Percentiles rank a stretch among this genome's conserved stretches.
Evolutionary conservation across 2,888 invertebrate species (phyloP).

Genomic region (Drosophila pseudotalamancana): DNA sequence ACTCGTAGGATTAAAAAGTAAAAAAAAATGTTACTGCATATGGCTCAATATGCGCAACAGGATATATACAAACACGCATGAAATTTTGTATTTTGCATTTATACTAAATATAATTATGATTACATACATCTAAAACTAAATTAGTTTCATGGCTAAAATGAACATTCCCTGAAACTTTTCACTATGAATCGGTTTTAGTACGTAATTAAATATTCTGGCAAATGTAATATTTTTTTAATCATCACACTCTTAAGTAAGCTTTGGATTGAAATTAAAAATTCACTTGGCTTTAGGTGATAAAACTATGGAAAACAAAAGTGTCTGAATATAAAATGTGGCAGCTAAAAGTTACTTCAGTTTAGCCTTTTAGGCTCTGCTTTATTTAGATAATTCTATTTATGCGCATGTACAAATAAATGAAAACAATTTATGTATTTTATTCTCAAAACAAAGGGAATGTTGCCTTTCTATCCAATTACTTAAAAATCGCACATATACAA

Average conservation of each 20-base stretch:
- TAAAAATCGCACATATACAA: no score
- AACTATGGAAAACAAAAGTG: slow-evolving; percentile 1
- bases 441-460: slow-evolving; percentile 2
- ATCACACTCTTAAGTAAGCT: slow-evolving; percentile 11
- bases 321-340: slow-evolving; percentile 24
- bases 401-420: slow-evolving; percentile 13
- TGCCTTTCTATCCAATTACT: not conserved
- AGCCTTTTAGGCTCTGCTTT: slow-evolving; percentile 10
- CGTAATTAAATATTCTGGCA: slow-evolving; percentile 6
- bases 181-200: slow-evolving; percentile 16
- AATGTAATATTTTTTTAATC: slow-evolving; percentile 35
- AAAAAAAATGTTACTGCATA: slow-evolving; percentile 27
- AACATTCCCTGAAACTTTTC: slow-evolving; percentile 44
- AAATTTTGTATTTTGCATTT: slow-evolving; percentile 62
- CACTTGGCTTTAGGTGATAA: not conserved
- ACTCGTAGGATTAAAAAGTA: slow-evolving; percentile 31
- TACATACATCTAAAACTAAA: slow-evolving; percentile 34
- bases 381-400: not conserved
- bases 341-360: slow-evolving; percentile 27
- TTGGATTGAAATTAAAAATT: not conserved
- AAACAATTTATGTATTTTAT: slow-evolving; percentile 6
- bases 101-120: slow-evolving; percentile 55
- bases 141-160: slow-evolving; percentile 31
- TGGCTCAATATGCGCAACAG: slow-evolving; percentile 35
- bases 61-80: slow-evolving; percentile 42